Base-by-base conservation (phyloP, 1,140 invertebrate species). In the Colletes gigas region DNA sequence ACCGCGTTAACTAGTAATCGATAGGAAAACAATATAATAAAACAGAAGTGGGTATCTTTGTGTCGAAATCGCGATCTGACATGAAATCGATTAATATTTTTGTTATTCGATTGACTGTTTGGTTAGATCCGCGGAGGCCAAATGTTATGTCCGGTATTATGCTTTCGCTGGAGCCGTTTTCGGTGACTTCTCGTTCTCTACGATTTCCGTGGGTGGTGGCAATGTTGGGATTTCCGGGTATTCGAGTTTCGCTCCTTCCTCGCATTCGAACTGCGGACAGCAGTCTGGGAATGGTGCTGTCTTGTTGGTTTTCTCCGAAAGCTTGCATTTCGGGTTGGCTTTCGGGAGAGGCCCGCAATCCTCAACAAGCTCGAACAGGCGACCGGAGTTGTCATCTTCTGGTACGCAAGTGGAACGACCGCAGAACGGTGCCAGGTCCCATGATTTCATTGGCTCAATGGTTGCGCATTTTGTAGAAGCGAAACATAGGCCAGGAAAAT, bases 401-500 rank as follows among this genome's bases (percentile, higher is more conserved):
- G 96, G 94, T 2, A 97, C 96, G 92, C 97, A 98, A 55, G 96
- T 97, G 78, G 96, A 97, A 79, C 96, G 95, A 14, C 97, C 97
- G 87, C 97, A 98, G 95, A 98, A 98, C 3, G 97, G 97, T 10
- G 96, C 94, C 83, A 98, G 90, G 50, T 97, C 97, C 97, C 97
- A 98, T 44, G 95, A 94, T 91, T 97, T 96, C 57, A 95, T 96
- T 52, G 96, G 96, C 89, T 97, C 97, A 47, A 98, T 95, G 17
- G 97, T 98, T 1, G 97, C 96, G 90, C 97, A 98, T 80, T 95
- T 95, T n/a, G 97, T 98, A 0, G 97, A 97, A 1, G 97, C 97
- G 92, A 98, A 98, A 89, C 97, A 98, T 94, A 97, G 95, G 12
- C 96, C 97, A 62, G 97, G 97, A 94, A 98, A 98, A 94, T 98